Evolutionary conservation across 2,888 invertebrate genomes (phyloP).

Genomic region (Sesia bembeciformis): DNA sequence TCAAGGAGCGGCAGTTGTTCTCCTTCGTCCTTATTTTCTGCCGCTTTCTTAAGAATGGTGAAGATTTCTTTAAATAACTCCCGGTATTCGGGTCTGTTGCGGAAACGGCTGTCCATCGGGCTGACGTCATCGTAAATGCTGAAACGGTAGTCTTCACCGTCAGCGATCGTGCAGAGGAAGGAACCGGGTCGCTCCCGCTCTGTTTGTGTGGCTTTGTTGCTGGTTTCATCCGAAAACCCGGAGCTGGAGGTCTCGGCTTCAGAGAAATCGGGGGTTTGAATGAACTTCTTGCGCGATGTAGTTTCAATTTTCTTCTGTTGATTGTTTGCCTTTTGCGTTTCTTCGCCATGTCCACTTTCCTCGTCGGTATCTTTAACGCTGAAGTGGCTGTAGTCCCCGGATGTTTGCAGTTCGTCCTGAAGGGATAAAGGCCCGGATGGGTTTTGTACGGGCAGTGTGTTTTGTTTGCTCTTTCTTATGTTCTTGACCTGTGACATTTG

Average conservation of each 20-base stretch:
- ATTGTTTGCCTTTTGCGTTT: conserved; percentile 61
- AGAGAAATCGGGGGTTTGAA: conserved; percentile 87
- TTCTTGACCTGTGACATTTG: conserved; percentile 78
- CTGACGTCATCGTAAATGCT: conserved; percentile 88
- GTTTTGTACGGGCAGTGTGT: conserved; percentile 33
- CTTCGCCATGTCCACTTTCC: conserved; percentile 77
- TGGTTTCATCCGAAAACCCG: conserved; percentile 88
- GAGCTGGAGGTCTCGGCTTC: conserved; percentile 91
- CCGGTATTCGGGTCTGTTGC: conserved; percentile 86
- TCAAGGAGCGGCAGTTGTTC: conserved; percentile 83
- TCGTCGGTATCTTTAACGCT: conserved; percentile 78
- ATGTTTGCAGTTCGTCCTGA: conserved; percentile 84
- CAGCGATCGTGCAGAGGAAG: conserved; percentile 87
- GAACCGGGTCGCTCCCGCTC: conserved; percentile 85
- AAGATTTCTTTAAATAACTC: conserved; percentile 89
- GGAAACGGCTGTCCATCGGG: conserved; percentile 86
- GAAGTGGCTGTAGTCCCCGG: conserved; percentile 80
- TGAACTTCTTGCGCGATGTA: conserved; percentile 70
- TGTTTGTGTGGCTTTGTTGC: conserved; percentile 88
- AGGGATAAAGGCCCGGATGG: conserved; percentile 68
- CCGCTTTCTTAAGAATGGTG: conserved; percentile 86
- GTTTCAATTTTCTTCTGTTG: conserved; percentile 57
- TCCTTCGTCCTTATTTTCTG: conserved; percentile 86
- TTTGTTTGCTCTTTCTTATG: conserved; percentile 54
- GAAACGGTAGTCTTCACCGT: conserved; percentile 89